Percentiles rank a stretch among this genome's conserved stretches.
phyloP scores from a whole-genome alignment of 2,113 vertebrate genomes.

The Nothobranchius furzeri region DNA sequence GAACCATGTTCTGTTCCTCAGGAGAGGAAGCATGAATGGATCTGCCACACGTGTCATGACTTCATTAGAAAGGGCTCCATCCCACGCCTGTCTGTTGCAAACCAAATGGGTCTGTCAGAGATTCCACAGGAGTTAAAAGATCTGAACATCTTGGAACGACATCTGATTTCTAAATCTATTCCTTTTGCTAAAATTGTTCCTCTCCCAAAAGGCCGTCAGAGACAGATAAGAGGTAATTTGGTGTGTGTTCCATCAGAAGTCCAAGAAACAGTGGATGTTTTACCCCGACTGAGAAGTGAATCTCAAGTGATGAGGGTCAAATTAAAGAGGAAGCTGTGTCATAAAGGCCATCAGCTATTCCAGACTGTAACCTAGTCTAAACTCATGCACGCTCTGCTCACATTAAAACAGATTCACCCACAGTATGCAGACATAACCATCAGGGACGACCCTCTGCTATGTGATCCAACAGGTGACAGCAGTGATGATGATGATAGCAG shows the following conservation, averaged over 20 bases:
- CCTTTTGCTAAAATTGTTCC: conserved; percentile 24
- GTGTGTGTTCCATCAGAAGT: conserved; percentile 45
- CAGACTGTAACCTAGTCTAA: conserved; percentile 40
- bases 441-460: conserved; percentile 15
- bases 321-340: conserved; percentile 29
- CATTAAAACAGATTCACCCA: conserved; percentile 33
- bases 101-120: conserved; percentile 1
- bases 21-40: conserved; percentile 20
- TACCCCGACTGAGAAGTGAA: conserved; percentile 26
- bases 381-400: conserved; percentile 18
- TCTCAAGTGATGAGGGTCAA: conserved; percentile 37
- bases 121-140: conserved; percentile 26
- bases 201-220: conserved; percentile 30
- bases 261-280: conserved; percentile 17
- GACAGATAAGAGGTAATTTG: conserved; percentile 21
- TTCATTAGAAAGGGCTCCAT: not conserved
- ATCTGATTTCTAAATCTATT: conserved; percentile 33
- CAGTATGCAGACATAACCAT: conserved; percentile 19
- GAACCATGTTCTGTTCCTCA: not conserved
- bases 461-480: conserved; percentile 13
- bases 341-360: conserved; percentile 40
- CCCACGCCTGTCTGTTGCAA: conserved; percentile 16
- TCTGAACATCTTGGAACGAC: conserved; percentile 41
- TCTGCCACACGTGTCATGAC: conserved; percentile 11
- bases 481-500: not conserved